Evolutionary conservation across 2,797 vertebrate genomes (phyloP).

Genomic region (Sarcoramphus papa): DNA sequence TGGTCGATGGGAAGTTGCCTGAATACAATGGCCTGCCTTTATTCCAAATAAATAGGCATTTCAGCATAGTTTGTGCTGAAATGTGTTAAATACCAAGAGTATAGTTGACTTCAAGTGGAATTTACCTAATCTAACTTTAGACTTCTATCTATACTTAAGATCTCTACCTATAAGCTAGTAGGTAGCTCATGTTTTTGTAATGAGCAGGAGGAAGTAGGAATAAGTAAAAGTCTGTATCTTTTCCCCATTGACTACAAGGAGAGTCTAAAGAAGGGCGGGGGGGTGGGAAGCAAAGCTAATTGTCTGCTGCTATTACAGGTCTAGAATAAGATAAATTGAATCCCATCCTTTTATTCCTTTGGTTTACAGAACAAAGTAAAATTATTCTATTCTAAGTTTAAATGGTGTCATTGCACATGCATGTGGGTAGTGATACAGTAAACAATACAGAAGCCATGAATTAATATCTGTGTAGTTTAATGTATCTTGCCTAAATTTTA

Average conservation of each 20-base stretch:
- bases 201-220: not conserved
- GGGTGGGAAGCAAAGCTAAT: not conserved
- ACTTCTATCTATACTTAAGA: not conserved
- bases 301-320: not conserved
- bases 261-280: rapidly evolving
- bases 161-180: not conserved
- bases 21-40: not conserved
- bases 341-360: not conserved
- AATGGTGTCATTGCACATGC: not conserved
- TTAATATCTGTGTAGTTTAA: not conserved
- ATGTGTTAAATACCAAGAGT: not conserved
- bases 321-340: not conserved
- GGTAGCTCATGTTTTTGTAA: not conserved
- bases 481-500: constrained; percentile 15
- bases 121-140: not conserved
- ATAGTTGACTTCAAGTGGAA: not conserved
- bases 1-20: not conserved
- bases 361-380: not conserved
- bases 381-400: not conserved
- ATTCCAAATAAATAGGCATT: not conserved
- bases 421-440: not conserved
- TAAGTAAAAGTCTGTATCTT: not conserved
- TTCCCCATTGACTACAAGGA: not conserved
- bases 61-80: not conserved
- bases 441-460: not conserved